A percentile compares a stretch with the other conserved stretches of the same genome.
Evolutionary conservation across 2,797 vertebrate species (phyloP).

Genomic region (Aldrovandia affinis): DNA sequence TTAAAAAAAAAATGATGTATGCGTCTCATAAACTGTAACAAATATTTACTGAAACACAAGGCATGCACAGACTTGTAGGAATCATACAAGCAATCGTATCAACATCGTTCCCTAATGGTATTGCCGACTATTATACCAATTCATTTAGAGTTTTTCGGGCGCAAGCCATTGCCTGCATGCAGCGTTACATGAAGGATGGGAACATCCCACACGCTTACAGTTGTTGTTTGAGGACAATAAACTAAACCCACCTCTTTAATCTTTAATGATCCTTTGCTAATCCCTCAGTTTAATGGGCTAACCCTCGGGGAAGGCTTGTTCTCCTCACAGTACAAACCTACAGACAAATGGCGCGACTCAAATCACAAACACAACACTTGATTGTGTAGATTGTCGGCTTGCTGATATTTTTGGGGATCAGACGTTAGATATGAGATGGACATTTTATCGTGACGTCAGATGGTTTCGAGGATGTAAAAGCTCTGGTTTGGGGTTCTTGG

Average conservation of each 20-base stretch:
- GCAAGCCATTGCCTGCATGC: conserved; percentile 50
- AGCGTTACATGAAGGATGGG: conserved; percentile 44
- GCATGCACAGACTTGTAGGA: too few species aligned
- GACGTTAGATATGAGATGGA: background rate
- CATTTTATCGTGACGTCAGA: background rate
- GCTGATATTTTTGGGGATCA: background rate
- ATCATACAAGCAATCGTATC: background rate
- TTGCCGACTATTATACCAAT: conserved; percentile 9
- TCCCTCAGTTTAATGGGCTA: conserved; percentile 57
- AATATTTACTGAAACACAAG: background rate
- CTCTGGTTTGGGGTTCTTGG: background rate
- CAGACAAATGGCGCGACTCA: conserved; percentile 27
- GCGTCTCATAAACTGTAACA: conserved; percentile 24
- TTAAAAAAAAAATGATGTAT: background rate
- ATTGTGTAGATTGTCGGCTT: conserved; percentile 13
- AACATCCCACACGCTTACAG: conserved; percentile 53
- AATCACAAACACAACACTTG: conserved; percentile 44
- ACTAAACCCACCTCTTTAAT: conserved; percentile 64
- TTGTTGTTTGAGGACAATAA: conserved; percentile 63
- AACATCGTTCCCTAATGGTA: background rate
- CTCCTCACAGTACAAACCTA: conserved; percentile 36
- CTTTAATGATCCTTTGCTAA: conserved; percentile 61
- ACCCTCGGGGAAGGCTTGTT: conserved; percentile 48
- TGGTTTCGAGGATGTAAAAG: background rate
- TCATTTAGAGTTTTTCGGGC: conserved; percentile 44